Conservation (phyloP, 2,888 invertebrate genomes). For the Pollenia labialis region DNA sequence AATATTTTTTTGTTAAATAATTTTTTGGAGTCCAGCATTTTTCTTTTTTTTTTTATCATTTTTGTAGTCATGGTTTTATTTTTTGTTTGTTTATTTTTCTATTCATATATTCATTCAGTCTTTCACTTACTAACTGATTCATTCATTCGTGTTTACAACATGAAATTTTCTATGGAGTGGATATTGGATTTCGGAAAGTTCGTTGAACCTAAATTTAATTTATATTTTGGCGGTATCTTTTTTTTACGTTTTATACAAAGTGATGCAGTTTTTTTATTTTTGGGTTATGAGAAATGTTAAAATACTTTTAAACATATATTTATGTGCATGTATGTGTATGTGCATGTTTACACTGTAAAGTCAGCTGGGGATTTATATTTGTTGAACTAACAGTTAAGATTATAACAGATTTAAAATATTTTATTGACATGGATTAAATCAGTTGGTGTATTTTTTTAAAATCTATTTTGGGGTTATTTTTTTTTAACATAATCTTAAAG, state of each 20-base stretch:
- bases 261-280: neutral
- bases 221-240: constrained; percentile 22
- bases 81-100: neutral
- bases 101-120: constrained; percentile 3
- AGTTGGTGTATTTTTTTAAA: neutral
- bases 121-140: neutral
- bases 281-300: neutral
- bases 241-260: neutral
- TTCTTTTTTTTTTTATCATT: neutral
- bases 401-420: constrained; percentile 22
- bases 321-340: too few relatives aligned
- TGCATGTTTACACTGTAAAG: neutral
- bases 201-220: constrained; percentile 61
- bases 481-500: neutral
- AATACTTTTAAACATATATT: neutral
- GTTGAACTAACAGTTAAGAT: constrained; percentile 7
- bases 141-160: constrained; percentile 41
- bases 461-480: too few relatives aligned
- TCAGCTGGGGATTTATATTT: neutral
- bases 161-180: constrained; percentile 33
- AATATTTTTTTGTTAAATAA: too few relatives aligned
- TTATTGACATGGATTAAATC: neutral
- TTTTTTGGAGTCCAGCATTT: neutral
- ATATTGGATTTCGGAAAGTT: constrained; percentile 50
- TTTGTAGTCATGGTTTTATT: constrained; percentile 6